These are phyloP conservation scores for Drosophila leonis DNA, from an alignment of 2,888 invertebrate genomes.

Conservation along the genomic window DNA sequence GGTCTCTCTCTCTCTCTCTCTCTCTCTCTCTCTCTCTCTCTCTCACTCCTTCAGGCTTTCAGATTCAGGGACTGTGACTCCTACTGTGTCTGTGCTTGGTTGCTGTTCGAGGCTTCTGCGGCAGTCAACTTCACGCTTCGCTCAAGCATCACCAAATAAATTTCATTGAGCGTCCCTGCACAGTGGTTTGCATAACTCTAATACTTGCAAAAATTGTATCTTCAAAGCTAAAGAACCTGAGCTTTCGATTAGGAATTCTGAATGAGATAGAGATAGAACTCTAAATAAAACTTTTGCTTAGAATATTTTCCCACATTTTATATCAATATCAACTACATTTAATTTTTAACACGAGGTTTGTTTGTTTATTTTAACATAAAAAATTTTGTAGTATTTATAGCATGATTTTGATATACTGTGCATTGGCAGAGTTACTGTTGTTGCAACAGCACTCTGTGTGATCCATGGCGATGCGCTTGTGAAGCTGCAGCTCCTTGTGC, in stretches of 20 bases:
- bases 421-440: constrained; percentile 30
- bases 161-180: constrained; percentile 81
- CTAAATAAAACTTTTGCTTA: not conserved
- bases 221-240: not conserved
- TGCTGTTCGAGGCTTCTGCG: constrained; percentile 64
- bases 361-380: too few species aligned
- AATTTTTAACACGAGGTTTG: too few species aligned
- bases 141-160: constrained; percentile 84
- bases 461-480: constrained; percentile 70
- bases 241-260: not conserved
- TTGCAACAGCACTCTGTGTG: constrained; percentile 64
- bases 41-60: constrained; percentile 25
- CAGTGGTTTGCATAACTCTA: constrained; percentile 41
- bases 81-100: constrained; percentile 49
- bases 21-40: not conserved
- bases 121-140: constrained; percentile 84
- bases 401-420: constrained; percentile 25
- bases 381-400: not conserved
- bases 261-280: not conserved
- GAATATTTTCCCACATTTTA: not conserved
- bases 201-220: not conserved
- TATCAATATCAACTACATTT: too few species aligned
- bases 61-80: constrained; percentile 41
- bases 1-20: constrained; percentile 14
- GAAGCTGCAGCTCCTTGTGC: constrained; percentile 56